A percentile compares a stretch with the other conserved stretches of the same genome.
These are phyloP conservation scores for Lytechinus variegatus DNA, from an alignment of 35 echinoderm and acorn worm species.

Conservation along the genomic window DNA sequence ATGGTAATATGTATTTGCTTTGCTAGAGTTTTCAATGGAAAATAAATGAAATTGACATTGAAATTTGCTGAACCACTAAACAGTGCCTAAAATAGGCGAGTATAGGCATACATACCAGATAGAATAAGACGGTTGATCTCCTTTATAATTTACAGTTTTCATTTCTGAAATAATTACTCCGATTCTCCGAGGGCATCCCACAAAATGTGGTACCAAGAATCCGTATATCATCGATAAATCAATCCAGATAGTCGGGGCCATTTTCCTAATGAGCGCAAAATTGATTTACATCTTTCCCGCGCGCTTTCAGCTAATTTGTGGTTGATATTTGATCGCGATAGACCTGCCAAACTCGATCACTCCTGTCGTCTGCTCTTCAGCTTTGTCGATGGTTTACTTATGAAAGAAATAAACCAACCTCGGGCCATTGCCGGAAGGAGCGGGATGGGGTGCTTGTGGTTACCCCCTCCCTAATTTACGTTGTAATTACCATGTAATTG, in stretches of 20 bases:
- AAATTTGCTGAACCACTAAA: too few species aligned
- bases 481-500: too few species aligned
- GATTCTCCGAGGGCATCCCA: not conserved
- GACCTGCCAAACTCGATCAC: not conserved
- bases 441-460: too few species aligned
- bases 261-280: conserved; percentile 12
- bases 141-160: not conserved
- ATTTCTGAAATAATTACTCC: not conserved
- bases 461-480: too few species aligned
- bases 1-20: too few species aligned
- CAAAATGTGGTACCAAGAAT: not conserved
- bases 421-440: too few species aligned
- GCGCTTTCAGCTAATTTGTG: not conserved
- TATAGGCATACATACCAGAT: too few species aligned
- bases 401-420: not conserved
- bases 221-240: not conserved
- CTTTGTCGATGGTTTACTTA: not conserved
- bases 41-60: too few species aligned
- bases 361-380: not conserved
- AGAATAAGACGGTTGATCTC: not conserved
- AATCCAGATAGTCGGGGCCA: not conserved
- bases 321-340: conserved; percentile 12
- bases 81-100: too few species aligned
- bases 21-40: too few species aligned
- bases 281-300: not conserved